These are phyloP conservation scores for Candoia aspera DNA, from an alignment of 2,113 vertebrate species.

Conservation along the genomic window DNA sequence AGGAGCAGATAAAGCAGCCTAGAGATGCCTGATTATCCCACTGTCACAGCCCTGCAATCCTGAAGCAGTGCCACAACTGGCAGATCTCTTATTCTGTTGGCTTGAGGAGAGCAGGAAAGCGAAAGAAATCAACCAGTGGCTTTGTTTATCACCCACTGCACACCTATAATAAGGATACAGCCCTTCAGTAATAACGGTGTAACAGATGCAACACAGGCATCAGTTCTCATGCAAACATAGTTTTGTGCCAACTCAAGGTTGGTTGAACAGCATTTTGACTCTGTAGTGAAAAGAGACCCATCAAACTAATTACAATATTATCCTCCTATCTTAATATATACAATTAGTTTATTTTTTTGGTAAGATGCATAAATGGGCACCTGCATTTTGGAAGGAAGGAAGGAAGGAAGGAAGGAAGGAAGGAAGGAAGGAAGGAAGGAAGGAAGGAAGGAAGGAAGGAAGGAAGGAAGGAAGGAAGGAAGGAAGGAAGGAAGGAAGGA, in stretches of 20 bases:
- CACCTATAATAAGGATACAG: background rate
- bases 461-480: background rate
- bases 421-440: background rate
- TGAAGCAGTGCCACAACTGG: background rate
- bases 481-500: background rate
- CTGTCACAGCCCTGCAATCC: background rate
- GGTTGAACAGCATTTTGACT: background rate
- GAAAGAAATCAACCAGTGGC: background rate
- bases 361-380: too few relatives aligned
- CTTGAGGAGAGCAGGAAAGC: background rate
- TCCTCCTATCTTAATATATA: background rate
- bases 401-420: background rate
- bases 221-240: background rate
- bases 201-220: background rate
- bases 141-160: background rate
- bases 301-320: background rate
- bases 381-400: background rate
- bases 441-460: background rate
- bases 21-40: background rate
- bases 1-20: background rate
- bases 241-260: background rate
- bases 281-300: background rate
- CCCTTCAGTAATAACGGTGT: background rate
- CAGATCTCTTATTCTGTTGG: background rate
- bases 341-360: too few relatives aligned